These are phyloP conservation scores for Eupithecia inturbata DNA, from an alignment of 2,888 invertebrate genomes.

Conservation along the genomic window DNA sequence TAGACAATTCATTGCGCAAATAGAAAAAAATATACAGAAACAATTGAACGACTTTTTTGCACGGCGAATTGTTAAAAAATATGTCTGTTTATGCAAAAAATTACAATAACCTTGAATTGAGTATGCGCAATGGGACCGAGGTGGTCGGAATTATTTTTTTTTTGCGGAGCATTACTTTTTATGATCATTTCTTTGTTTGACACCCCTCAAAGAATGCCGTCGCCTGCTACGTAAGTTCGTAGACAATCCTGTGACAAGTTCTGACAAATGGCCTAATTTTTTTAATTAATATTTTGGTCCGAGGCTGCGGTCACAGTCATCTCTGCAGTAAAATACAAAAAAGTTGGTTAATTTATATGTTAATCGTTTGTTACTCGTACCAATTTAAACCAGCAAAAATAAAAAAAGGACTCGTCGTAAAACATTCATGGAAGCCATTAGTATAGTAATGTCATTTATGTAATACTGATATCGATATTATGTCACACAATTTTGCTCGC, in stretches of 20 bases:
- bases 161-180: slow-evolving; percentile 54
- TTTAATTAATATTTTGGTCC: not conserved
- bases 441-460: not conserved
- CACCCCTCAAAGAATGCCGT: slow-evolving; percentile 38
- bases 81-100: slow-evolving; percentile 66
- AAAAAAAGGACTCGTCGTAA: not conserved
- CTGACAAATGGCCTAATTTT: not conserved
- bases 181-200: slow-evolving; percentile 47
- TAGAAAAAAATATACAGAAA: slow-evolving; percentile 52
- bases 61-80: slow-evolving; percentile 63
- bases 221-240: not conserved
- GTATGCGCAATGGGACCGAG: slow-evolving; percentile 52
- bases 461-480: slow-evolving; percentile 6
- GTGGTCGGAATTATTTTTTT: slow-evolving; percentile 53
- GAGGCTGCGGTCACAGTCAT: not conserved
- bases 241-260: slow-evolving; percentile 30
- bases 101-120: slow-evolving; percentile 53
- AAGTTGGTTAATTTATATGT: not conserved
- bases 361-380: not conserved
- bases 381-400: not conserved
- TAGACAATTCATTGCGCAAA: slow-evolving; percentile 62
- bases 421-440: slow-evolving; percentile 6
- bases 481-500: slow-evolving; percentile 42
- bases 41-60: slow-evolving; percentile 68
- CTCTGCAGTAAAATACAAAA: not conserved